Conservation (phyloP, 1,140 invertebrate genomes). For the Pseudoatta argentina region DNA sequence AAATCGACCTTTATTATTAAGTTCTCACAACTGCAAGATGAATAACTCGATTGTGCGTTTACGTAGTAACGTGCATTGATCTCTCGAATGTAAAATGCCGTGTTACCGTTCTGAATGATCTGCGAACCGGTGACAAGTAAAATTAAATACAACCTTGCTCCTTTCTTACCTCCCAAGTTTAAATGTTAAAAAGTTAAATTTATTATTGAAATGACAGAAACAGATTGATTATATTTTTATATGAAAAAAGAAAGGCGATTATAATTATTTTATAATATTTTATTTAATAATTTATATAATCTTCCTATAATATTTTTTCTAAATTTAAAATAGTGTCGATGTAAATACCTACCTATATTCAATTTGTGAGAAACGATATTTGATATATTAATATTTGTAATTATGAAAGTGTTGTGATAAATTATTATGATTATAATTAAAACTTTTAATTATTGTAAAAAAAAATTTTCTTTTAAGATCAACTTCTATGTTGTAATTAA, state of each 20-base stretch:
- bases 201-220: not conserved
- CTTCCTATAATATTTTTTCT: not conserved
- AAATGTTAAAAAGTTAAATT: not conserved
- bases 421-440: not conserved
- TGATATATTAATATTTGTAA: not conserved
- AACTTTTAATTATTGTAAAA: not conserved
- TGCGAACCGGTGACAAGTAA: slow-evolving; percentile 25
- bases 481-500: not conserved
- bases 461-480: too few species aligned
- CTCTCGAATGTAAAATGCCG: slow-evolving; percentile 14
- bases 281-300: not conserved
- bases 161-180: not conserved
- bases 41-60: slow-evolving; percentile 41
- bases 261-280: not conserved
- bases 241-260: not conserved
- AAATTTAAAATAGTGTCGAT: not conserved
- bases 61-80: slow-evolving; percentile 34
- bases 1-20: slow-evolving; percentile 51
- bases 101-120: slow-evolving; percentile 31
- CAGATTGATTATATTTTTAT: not conserved
- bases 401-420: not conserved
- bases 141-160: slow-evolving; percentile 8
- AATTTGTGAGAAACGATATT: not conserved
- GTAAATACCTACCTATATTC: not conserved
- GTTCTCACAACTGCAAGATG: slow-evolving; percentile 41